These are phyloP conservation scores for Caenorhabditis briggsae DNA, from an alignment of 1,140 invertebrate genomes.

Conservation along the genomic window DNA sequence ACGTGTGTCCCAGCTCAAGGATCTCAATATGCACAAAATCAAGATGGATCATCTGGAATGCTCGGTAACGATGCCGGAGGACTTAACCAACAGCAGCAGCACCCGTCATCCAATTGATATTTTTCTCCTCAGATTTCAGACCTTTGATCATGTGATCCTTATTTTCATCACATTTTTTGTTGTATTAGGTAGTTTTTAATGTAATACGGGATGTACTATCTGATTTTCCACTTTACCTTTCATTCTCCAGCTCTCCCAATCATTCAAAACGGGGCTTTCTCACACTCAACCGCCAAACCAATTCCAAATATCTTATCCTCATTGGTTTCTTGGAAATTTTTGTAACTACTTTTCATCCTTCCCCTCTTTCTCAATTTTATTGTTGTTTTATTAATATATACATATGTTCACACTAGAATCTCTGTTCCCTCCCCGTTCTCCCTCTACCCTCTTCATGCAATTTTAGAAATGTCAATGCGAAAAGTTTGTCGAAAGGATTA, in stretches of 20 bases:
- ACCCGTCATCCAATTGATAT: background rate
- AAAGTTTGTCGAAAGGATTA: background rate
- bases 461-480: too few relatives aligned
- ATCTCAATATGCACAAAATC: conserved; percentile 18
- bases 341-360: conserved; percentile 28
- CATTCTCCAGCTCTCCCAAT: background rate
- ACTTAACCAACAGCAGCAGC: conserved; percentile 10
- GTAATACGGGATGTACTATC: conserved; percentile 35
- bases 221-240: background rate
- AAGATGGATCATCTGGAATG: conserved; percentile 4
- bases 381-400: conserved; percentile 51
- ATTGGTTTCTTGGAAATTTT: background rate
- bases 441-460: conserved; percentile 18
- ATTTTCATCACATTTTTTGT: conserved; percentile 43
- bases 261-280: conserved; percentile 39
- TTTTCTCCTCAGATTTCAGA: conserved; percentile 11
- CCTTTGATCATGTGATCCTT: background rate
- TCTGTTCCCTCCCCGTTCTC: background rate
- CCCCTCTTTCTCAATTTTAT: conserved; percentile 14
- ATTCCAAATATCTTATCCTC: background rate
- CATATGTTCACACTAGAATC: conserved; percentile 54
- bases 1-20: conserved; percentile 59
- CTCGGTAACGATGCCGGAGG: conserved; percentile 9
- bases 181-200: conserved; percentile 36
- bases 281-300: conserved; percentile 29